Base-by-base conservation (phyloP, 2,113 vertebrate genomes). In the Glareola pratincola region DNA sequence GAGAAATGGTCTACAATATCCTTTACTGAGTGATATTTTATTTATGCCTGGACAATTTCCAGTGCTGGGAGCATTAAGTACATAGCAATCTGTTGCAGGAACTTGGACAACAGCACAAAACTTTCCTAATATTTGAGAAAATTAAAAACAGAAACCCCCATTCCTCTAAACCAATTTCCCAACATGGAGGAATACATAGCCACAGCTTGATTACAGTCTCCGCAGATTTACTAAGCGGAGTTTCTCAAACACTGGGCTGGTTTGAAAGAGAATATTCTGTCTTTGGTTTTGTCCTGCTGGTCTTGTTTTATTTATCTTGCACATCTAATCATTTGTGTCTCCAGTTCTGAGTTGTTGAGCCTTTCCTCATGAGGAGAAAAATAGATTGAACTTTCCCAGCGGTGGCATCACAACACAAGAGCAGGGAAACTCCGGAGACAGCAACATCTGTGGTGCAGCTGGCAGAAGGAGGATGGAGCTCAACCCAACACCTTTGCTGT, bases 391-490 rank as follows among this genome's bases (percentile, higher is more conserved):
- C n/a, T 32, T 91, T 68, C 41, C 20, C n/a, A 89, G 71, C 32
- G 16, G 6, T 47, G 24, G 19, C 27, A 67, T 20, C 29, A 29
- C 67, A 26, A 51, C 22, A 24, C 10, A 13, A 20, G 36, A 60
- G 14, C 3, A 34, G 4, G 9, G 14, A 26, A 60, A 34, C 48
- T n/a, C 32, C 63, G 50, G 57, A 39, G 23, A 30, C 16, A 48
- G 14, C 41, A 60, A 27, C 0, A 0, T 19, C 43, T 63, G 1
- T 19, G 34, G 15, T 50, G 34, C 7, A 72, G n/a, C 10, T 77
- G 53, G 48, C 48, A 77, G 48, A 1, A 51, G 36, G 9, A 86
- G 14, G n/a, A 63, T 22, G 32, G 24, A 47, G 19, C 27, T 78
- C 34, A 69, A 66, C 14, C 19, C 39, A 45, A 34, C 1, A 4